phyloP scores from a whole-genome alignment of 2,888 invertebrate species.

The Andrena hattorfiana region DNA sequence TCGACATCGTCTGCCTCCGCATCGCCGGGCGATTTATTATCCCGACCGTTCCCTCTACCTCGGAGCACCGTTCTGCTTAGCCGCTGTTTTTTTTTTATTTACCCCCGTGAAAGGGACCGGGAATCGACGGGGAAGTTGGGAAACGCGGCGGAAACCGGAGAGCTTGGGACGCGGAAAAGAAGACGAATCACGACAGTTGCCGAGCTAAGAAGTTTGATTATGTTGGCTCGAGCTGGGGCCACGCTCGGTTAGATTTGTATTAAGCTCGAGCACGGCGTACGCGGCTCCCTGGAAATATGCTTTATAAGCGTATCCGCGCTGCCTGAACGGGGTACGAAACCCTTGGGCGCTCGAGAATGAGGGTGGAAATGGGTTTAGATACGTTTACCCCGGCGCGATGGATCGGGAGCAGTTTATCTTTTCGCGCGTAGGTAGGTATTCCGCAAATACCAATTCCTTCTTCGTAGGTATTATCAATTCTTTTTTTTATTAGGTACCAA shows the following conservation, averaged over 20 bases:
- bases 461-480: no score
- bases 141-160: conserved; percentile 48
- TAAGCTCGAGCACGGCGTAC: conserved; percentile 26
- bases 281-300: conserved; percentile 34
- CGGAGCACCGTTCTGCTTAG: conserved; percentile 73
- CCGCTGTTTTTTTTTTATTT: conserved; percentile 73
- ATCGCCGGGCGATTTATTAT: conserved; percentile 73
- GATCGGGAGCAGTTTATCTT: conserved; percentile 37
- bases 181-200: conserved; percentile 63
- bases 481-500: neutral
- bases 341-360: conserved; percentile 15
- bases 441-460: no score
- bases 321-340: conserved; percentile 3
- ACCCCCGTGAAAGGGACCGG: neutral
- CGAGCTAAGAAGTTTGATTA: conserved; percentile 62
- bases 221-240: conserved; percentile 48
- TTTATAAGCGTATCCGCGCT: conserved; percentile 53
- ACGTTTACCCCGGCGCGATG: conserved; percentile 23
- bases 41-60: conserved; percentile 63
- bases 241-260: conserved; percentile 61
- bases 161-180: conserved; percentile 48
- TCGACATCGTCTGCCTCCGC: conserved; percentile 67
- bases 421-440: neutral
- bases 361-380: conserved; percentile 32
- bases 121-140: conserved; percentile 24